These are phyloP conservation scores for Phylloscopus whistleri DNA, from an alignment of 2,113 vertebrate species.

Conservation along the genomic window DNA sequence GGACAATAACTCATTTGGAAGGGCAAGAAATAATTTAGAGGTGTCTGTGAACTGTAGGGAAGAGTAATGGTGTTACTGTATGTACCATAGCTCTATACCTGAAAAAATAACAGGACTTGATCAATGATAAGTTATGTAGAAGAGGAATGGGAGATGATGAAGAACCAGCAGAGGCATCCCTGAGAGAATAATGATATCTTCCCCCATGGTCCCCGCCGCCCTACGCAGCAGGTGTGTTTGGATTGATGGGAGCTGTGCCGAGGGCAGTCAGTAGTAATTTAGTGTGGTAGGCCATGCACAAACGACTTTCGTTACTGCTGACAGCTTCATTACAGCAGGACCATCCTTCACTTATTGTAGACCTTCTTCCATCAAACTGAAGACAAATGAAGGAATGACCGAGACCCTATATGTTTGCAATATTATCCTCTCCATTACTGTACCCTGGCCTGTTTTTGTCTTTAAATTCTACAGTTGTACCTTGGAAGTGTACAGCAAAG, in stretches of 20 bases:
- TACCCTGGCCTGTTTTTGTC: not conserved
- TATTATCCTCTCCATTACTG: constrained; percentile 48
- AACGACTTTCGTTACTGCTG: constrained; percentile 25
- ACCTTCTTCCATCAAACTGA: constrained; percentile 54
- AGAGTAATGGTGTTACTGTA: constrained; percentile 60
- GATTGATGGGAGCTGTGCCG: constrained; percentile 63
- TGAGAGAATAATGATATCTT: constrained; percentile 61
- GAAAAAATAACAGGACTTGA: constrained; percentile 66
- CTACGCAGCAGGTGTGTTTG: constrained; percentile 42
- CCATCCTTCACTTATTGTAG: constrained; percentile 63
- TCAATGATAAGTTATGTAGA: constrained; percentile 56
- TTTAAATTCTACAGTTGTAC: not conserved
- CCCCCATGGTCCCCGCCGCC: not conserved
- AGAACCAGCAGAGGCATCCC: constrained; percentile 40
- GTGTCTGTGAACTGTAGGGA: constrained; percentile 47
- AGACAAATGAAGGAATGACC: constrained; percentile 49
- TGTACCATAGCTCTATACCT: constrained; percentile 33
- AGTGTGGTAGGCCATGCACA: constrained; percentile 57
- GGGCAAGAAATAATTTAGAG: constrained; percentile 59
- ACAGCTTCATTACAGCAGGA: constrained; percentile 72
- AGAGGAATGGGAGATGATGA: constrained; percentile 51
- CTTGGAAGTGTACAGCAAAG: not conserved
- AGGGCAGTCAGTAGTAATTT: constrained; percentile 58
- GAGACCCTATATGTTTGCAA: constrained; percentile 18
- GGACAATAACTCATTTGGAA: constrained; percentile 54